These are phyloP conservation scores for Thyatira batis DNA, from an alignment of 2,888 invertebrate genomes.

Conservation along the genomic window DNA sequence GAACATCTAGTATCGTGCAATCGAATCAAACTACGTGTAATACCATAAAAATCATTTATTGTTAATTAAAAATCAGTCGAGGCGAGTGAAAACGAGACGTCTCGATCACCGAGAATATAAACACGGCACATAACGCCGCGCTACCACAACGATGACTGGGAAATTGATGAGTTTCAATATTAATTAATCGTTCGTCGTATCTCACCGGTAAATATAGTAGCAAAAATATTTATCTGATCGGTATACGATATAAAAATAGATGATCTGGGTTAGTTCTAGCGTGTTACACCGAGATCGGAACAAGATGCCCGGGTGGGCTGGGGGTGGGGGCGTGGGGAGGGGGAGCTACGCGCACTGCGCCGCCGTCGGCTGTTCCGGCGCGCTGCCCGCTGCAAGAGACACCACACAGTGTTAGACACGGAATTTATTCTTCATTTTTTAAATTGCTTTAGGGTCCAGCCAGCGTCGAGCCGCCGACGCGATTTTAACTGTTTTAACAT, in stretches of 20 bases:
- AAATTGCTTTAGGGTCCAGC: conserved; percentile 48
- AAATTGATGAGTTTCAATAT: conserved; percentile 41
- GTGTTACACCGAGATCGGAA: conserved; percentile 80
- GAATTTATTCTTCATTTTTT: conserved; percentile 66
- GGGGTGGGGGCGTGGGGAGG: conserved; percentile 29
- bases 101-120: conserved; percentile 61
- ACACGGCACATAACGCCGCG: conserved; percentile 54
- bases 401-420: conserved; percentile 81
- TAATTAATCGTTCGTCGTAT: conserved; percentile 59
- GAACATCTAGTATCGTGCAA: conserved; percentile 61
- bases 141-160: conserved; percentile 70
- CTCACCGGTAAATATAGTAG: conserved; percentile 50
- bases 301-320: conserved; percentile 51
- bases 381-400: conserved; percentile 82
- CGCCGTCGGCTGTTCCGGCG: conserved; percentile 81
- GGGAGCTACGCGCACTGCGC: conserved; percentile 81
- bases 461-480: conserved; percentile 43
- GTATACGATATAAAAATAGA: conserved; percentile 66
- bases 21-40: conserved; percentile 73
- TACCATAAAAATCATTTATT: conserved; percentile 75
- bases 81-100: conserved; percentile 73
- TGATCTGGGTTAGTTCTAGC: conserved; percentile 73
- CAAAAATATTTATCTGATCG: conserved; percentile 57
- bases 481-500: background rate
- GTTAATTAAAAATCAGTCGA: conserved; percentile 80